These are phyloP conservation scores for Trileptium ribeirensis DNA, from an alignment of 2,888 invertebrate species.

Conservation along the genomic window DNA sequence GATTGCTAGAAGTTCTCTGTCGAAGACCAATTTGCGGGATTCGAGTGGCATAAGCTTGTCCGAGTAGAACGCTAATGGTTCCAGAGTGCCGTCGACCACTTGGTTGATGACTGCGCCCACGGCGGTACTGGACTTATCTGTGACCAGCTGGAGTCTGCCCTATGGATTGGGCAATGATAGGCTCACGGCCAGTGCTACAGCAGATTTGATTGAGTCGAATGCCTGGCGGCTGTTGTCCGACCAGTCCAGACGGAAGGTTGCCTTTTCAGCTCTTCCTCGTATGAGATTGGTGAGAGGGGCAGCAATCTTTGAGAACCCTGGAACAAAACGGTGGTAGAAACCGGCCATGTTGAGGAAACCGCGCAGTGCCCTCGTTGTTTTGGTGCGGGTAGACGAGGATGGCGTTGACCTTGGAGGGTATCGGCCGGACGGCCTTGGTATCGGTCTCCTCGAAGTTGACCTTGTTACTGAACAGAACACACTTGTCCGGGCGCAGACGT, in stretches of 20 bases:
- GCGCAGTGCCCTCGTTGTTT: not conserved
- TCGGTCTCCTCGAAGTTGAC: not conserved
- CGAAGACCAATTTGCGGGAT: not conserved
- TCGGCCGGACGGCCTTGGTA: not conserved
- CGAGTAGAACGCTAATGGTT: conserved; percentile 10
- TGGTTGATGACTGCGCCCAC: conserved; percentile 12
- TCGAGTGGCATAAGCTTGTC: conserved; percentile 1
- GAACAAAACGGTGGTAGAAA: conserved; percentile 16
- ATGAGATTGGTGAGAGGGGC: conserved; percentile 5
- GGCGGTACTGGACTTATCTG: not conserved
- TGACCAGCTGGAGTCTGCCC: not conserved
- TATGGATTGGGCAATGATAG: too few species aligned
- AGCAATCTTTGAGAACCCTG: conserved; percentile 6
- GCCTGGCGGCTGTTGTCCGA: not conserved
- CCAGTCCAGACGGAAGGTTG: not conserved
- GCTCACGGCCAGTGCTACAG: not conserved
- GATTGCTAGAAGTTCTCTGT: not conserved
- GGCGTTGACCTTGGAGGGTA: not conserved
- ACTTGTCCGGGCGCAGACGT: not conserved
- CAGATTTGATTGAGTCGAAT: not conserved
- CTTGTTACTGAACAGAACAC: not conserved
- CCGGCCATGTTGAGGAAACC: not conserved
- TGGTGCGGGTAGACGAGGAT: not conserved
- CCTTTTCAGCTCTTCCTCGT: not conserved
- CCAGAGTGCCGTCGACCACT: not conserved